Conservation (phyloP, 2,888 invertebrate species). For the Acholoe squamosa region DNA sequence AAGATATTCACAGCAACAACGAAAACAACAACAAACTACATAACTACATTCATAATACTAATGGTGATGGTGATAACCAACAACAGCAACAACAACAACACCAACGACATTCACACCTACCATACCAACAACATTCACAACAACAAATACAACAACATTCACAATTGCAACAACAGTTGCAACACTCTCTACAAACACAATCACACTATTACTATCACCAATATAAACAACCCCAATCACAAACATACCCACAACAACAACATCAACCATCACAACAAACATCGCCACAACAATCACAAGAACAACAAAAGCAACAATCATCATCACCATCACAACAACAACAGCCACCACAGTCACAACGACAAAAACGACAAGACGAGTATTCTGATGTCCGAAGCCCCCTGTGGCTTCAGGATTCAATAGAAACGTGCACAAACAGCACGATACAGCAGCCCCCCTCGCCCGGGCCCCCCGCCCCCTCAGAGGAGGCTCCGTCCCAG, state of each 20-base stretch:
- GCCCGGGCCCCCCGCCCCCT: neutral
- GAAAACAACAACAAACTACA: neutral
- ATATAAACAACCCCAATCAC: slow-evolving; percentile 25
- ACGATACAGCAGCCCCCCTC: neutral
- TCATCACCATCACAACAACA: neutral
- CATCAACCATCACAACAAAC: neutral
- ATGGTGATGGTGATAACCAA: neutral
- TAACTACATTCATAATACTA: neutral
- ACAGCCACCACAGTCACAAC: neutral
- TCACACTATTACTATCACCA: neutral
- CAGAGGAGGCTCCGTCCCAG: neutral
- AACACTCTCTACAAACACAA: neutral
- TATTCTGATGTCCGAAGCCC: neutral
- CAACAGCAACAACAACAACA: slow-evolving; percentile 11
- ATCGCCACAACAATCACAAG: neutral
- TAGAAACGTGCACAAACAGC: neutral
- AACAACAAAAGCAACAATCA: neutral
- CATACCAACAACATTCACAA: neutral
- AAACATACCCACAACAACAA: neutral
- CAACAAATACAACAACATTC: neutral
- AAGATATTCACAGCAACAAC: neutral
- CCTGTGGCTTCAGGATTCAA: neutral
- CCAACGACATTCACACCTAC: neutral
- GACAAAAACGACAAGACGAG: neutral
- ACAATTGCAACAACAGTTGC: neutral